These are phyloP conservation scores for Zeus faber DNA, from an alignment of 2,113 vertebrate species.

Conservation along the genomic window DNA sequence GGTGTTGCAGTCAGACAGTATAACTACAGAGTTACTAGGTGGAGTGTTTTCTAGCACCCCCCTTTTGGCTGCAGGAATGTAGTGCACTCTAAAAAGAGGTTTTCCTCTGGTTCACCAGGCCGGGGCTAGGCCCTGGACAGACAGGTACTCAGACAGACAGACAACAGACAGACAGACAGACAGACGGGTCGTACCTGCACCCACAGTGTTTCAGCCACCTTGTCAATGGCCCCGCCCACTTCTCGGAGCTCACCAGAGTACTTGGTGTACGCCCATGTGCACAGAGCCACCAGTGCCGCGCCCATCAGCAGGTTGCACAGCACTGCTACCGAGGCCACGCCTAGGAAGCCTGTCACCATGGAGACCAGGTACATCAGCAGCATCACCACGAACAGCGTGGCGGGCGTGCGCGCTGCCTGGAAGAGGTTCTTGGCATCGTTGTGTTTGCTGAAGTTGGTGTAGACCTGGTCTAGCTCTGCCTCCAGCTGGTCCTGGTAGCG, in stretches of 20 bases:
- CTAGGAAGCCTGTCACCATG: conserved; percentile 90
- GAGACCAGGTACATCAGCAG: conserved; percentile 90
- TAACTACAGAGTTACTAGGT: too few relatives aligned
- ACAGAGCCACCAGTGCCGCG: conserved; percentile 85
- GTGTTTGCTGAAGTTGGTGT: conserved; percentile 90
- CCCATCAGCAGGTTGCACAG: conserved; percentile 92
- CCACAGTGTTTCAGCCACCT: conserved; percentile 90
- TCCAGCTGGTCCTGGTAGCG: conserved; percentile 94
- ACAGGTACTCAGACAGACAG: too few relatives aligned
- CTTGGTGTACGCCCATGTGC: conserved; percentile 91
- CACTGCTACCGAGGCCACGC: conserved; percentile 84
- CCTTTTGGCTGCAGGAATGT: too few relatives aligned
- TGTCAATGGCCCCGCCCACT: conserved; percentile 89
- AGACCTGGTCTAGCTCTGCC: conserved; percentile 86
- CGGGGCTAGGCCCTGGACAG: too few relatives aligned
- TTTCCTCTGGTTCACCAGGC: too few relatives aligned
- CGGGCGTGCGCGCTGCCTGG: conserved; percentile 90
- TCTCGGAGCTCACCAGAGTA: conserved; percentile 96
- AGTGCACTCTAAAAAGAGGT: too few relatives aligned
- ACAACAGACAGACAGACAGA: too few relatives aligned
- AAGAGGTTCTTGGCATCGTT: conserved; percentile 98
- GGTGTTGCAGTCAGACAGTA: too few relatives aligned
- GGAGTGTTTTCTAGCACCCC: too few relatives aligned
- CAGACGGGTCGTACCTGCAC: too few relatives aligned
- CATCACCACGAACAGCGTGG: conserved; percentile 92